Conservation (phyloP, 1,140 invertebrate species). For the Meteorus sp. region DNA sequence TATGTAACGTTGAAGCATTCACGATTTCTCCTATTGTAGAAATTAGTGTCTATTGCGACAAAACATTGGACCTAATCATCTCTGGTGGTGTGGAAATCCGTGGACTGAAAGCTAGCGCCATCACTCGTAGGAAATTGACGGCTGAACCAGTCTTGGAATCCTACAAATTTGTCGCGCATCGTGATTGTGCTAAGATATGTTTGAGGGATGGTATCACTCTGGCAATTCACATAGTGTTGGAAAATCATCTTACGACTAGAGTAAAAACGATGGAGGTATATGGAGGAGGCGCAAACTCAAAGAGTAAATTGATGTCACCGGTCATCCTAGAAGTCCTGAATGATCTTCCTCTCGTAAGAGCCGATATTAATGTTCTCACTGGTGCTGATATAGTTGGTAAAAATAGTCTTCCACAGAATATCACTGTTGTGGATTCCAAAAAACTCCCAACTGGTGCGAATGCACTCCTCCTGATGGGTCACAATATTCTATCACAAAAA, state of each 20-base stretch:
- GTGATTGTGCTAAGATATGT: conserved; percentile 36
- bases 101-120: conserved; percentile 79
- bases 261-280: conserved; percentile 74
- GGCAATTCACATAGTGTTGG: conserved; percentile 73
- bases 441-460: conserved; percentile 63
- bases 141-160: conserved; percentile 72
- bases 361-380: conserved; percentile 57
- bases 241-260: conserved; percentile 74
- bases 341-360: conserved; percentile 68
- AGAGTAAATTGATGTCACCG: conserved; percentile 56
- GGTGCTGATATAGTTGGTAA: conserved; percentile 50
- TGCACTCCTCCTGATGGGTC: conserved; percentile 60
- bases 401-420: conserved; percentile 55
- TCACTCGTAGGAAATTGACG: conserved; percentile 67
- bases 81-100: conserved; percentile 83
- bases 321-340: conserved; percentile 62
- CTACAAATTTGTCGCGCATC: conserved; percentile 70
- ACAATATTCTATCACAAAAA: conserved; percentile 35
- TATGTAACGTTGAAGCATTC: not conserved
- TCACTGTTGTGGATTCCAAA: conserved; percentile 63
- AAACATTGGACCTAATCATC: conserved; percentile 49
- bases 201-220: conserved; percentile 60
- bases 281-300: conserved; percentile 58
- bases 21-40: conserved; percentile 31
- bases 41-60: conserved; percentile 59